Evolutionary conservation across 2,113 vertebrate genomes (phyloP).

Genomic region (Canis aureus): DNA sequence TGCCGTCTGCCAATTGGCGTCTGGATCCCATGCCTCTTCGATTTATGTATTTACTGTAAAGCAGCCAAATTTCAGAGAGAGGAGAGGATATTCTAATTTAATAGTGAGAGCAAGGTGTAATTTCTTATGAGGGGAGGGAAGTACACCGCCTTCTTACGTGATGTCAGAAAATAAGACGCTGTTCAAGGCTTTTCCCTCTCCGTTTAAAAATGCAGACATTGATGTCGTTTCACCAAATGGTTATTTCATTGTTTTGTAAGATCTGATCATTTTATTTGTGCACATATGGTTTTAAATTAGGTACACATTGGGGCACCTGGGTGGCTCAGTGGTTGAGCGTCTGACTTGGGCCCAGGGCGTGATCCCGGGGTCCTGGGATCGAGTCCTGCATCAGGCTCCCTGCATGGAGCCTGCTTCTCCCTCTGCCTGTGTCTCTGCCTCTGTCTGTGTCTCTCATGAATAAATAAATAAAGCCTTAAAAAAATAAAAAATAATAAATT

Average conservation of each 20-base stretch:
- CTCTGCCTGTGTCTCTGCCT: too few relatives aligned
- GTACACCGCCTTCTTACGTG: conserved; percentile 28
- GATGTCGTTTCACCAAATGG: neutral
- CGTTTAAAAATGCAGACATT: conserved; percentile 19
- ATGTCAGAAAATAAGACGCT: conserved; percentile 55
- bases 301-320: neutral
- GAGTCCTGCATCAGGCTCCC: too few relatives aligned
- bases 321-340: too few relatives aligned
- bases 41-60: conserved; percentile 79
- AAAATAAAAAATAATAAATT: neutral
- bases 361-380: too few relatives aligned
- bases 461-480: too few relatives aligned
- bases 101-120: conserved; percentile 70
- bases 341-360: too few relatives aligned
- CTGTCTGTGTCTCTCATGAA: too few relatives aligned
- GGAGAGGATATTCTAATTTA: conserved; percentile 74
- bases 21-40: conserved; percentile 68
- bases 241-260: neutral
- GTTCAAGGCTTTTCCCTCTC: conserved; percentile 6
- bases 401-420: too few relatives aligned
- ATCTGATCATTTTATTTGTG: neutral
- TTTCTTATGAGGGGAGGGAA: conserved; percentile 65
- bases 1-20: conserved; percentile 77
- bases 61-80: conserved; percentile 74
- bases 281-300: conserved; percentile 20